Base-by-base conservation (phyloP, 2,888 invertebrate species). In the Drosophila leonis region DNA sequence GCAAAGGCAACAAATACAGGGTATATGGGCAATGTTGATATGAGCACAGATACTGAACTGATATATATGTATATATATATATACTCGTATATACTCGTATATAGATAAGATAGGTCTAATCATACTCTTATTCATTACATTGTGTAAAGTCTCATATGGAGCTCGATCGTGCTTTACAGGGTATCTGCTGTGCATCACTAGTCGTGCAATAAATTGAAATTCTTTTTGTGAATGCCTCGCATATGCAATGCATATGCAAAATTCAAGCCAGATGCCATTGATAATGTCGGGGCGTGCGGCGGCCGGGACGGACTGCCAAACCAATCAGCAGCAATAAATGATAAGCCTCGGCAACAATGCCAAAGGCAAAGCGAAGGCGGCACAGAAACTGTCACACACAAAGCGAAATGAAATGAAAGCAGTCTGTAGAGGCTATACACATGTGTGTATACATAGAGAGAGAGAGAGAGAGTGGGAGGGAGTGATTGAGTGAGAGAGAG, bases 261-360 rank as follows among this genome's bases (percentile, higher is more conserved):
- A 68, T 31, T 27, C 56, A 33, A 42, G 52, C 18, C 24, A 48
- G 35, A 48, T 48, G 37, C 31, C 31, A 10, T 39, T 35, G 24
- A 33, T 35, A 31, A 27, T 35, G 41, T 29, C 2, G 2, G 13
- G 4, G 12, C 6, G 4, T 8, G 9, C 15, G 29, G 18, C 51
- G 1, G 8, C 15, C 13, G 24, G 35, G 39, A 59, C 72, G 80
- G 67, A 67, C 71, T 65, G 86, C 63, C 77, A 80, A 83, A 78
- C 66, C 85, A 83, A 88, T 85, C 87, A 88, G 87, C 83, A 83
- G 87, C 87, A 86, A 88, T 86, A 84, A 84, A 84, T 89, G 83
- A 88, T 84, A 84, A 84, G 84, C 81, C 74, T 71, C 61, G 65
- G 66, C 77, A 82, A 83, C 78, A 83, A 88, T 82, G 88, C 77